Base-by-base conservation (phyloP, 2,888 invertebrate genomes). In the Ephialtes manifestator region DNA sequence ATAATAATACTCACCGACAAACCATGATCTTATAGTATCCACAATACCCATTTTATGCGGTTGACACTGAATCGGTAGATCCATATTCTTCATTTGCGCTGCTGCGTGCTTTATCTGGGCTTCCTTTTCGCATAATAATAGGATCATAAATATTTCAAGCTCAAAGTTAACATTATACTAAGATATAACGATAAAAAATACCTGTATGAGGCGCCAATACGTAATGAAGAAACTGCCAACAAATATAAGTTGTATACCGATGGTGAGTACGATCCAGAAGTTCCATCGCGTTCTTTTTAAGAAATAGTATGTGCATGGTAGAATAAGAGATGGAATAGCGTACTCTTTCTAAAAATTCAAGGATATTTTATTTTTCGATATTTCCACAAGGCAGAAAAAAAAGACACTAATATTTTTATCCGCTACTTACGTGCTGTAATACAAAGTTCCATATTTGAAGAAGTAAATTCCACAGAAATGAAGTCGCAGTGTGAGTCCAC, bases 151-250 rank as follows among this genome's bases (percentile, higher is more conserved):
- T 75, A 63, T 15, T 65, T 67, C 35, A 15, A 63, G 63, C 39
- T 13, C 67, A 39, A 63, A 63, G 70, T 39, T 67, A 18, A 43
- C 28, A 51, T n/a, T 28, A 20, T 55, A 77, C 20, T n/a, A 18
- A 35, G 58, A 67, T 63, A 39, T 53, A 68, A 31, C 8, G 48
- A 51, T 28, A 83, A 46, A 63, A 35, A 65, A 35, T 86, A 93
- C 93, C 89, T 90, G 86, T 74, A 92, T 55, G 51, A 93, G 89
- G 31, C 90, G 88, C 88, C 89, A 89, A 91, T 91, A 93, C 1
- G 90, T 92, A 68, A 93, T 89, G 11, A 90, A 80, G 53, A 89
- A 93, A 76, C 92, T 92, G 0, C 85, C 70, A 24, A 89, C 15
- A 18, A 91, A 67, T 70, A 90, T 86, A 18, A 90, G 4, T 72